These are phyloP conservation scores for Muntiacus muntjak DNA, from an alignment of 2,113 vertebrate species.

Conservation along the genomic window DNA sequence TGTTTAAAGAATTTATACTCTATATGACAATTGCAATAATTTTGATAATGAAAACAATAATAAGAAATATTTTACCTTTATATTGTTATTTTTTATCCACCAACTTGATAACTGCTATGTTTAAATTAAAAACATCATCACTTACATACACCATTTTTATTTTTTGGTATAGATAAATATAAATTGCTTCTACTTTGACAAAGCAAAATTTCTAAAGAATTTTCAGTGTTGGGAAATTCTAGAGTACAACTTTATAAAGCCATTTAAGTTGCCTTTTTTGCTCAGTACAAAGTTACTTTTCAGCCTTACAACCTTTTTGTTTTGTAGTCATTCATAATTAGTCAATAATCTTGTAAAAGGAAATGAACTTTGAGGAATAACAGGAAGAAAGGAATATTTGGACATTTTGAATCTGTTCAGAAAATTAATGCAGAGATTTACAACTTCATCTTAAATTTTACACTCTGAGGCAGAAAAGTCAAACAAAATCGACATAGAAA, in stretches of 20 bases:
- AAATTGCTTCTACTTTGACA: not conserved
- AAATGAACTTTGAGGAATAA: conserved; percentile 56
- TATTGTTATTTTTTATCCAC: not conserved
- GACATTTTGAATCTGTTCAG: conserved; percentile 43
- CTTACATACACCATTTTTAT: not conserved
- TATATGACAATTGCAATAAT: not conserved
- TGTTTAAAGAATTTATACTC: not conserved
- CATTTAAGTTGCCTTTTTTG: not conserved
- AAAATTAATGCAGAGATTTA: conserved; percentile 64
- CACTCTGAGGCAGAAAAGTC: conserved; percentile 59
- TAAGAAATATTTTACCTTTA: not conserved
- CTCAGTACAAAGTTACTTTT: not conserved
- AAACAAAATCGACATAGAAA: conserved; percentile 57
- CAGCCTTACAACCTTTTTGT: not conserved
- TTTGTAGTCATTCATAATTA: conserved; percentile 17
- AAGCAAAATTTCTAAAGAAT: not conserved
- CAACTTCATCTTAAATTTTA: conserved; percentile 52
- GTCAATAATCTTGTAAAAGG: not conserved
- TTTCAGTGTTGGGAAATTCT: not conserved
- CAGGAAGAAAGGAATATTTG: conserved; percentile 40
- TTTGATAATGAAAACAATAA: conserved; percentile 10
- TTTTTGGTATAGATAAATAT: not conserved
- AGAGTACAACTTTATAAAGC: not conserved
- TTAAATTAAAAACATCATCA: not conserved
- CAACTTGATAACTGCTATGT: not conserved